Base-by-base conservation (phyloP, 1,140 invertebrate genomes). In the Leptinotarsa texana region DNA sequence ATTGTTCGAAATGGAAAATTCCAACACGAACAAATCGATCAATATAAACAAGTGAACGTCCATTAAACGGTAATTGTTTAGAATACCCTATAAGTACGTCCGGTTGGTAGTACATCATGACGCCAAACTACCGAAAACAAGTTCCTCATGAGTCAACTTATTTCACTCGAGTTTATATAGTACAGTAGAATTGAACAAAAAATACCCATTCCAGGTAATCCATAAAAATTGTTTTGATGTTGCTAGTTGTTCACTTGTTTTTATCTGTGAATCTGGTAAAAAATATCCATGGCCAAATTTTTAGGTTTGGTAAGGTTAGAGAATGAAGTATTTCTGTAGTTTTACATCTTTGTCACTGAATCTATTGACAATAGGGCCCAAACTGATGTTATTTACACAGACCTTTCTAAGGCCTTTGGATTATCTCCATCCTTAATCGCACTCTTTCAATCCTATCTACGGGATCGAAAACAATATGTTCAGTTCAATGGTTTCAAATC, bases 71-170 rank as follows among this genome's bases (percentile, higher is more conserved):
- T 57, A 57, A 57, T 57, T 57, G 15, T 57, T 18, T 18, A 17
- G 51, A 15, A 57, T 57, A 57, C 51, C 51, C 51, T 57, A 57
- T 57, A 57, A 57, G 51, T 57, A 57, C n/a, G 51, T 57, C 51
- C 51, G 51, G 33, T 42, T 42, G 8, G 33, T 1, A 42, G 33
- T 11, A 42, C 8, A 57, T 17, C 51, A 57, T 57, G 51, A 57
- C 51, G 51, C 51, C 15, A 57, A 57, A 18, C 51, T 57, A 17
- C 51, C 51, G n/a, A 57, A 57, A 57, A 57, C 51, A 57, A 57
- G 51, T 57, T 57, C 51, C 51, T 57, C 51, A 57, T 57, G 51
- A 57, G 51, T 57, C 51, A 57, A 15, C 15, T 13, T n/a, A 15
- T 57, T 17, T 57, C 4, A n/a, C 17, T 57, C 15, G 8, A 42